Evolutionary conservation across 2,113 vertebrate species (phyloP).

Genomic region (Rhinopithecus roxellana): DNA sequence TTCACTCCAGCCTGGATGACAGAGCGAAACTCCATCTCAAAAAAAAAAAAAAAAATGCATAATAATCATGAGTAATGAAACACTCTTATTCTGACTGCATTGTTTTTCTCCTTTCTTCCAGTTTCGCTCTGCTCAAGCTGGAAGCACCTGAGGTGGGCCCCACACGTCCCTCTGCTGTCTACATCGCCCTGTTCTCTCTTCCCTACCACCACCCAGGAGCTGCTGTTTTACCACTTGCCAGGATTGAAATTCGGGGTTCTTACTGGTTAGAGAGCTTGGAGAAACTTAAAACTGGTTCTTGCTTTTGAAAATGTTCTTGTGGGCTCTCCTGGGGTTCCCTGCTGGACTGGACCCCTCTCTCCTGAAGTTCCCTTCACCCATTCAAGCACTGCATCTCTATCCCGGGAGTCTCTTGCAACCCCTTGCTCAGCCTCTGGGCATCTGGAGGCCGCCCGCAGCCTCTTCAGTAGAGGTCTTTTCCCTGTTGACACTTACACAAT

Average conservation of each 20-base stretch:
- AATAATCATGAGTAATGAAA: neutral
- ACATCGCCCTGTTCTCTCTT: rapidly evolving
- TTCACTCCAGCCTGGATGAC: too few species aligned
- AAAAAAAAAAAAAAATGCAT: too few species aligned
- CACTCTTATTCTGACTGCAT: neutral
- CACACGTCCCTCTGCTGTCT: neutral
- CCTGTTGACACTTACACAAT: neutral
- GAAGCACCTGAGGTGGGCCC: too few species aligned
- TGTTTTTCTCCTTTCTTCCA: neutral
- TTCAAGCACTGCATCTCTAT: neutral
- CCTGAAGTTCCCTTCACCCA: neutral
- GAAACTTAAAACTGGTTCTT: neutral
- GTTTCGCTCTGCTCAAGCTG: neutral
- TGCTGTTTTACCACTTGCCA: neutral
- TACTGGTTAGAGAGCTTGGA: neutral
- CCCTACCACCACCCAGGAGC: neutral
- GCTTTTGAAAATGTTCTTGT: neutral
- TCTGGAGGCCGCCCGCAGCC: neutral
- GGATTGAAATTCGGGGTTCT: neutral
- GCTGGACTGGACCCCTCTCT: neutral
- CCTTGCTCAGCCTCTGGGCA: neutral
- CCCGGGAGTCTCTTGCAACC: neutral
- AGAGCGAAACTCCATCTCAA: too few species aligned
- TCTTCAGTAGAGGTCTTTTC: neutral
- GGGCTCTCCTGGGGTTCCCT: neutral